Base-by-base conservation (phyloP, 2,797 vertebrate genomes). In the Eospalax fontanierii region DNA sequence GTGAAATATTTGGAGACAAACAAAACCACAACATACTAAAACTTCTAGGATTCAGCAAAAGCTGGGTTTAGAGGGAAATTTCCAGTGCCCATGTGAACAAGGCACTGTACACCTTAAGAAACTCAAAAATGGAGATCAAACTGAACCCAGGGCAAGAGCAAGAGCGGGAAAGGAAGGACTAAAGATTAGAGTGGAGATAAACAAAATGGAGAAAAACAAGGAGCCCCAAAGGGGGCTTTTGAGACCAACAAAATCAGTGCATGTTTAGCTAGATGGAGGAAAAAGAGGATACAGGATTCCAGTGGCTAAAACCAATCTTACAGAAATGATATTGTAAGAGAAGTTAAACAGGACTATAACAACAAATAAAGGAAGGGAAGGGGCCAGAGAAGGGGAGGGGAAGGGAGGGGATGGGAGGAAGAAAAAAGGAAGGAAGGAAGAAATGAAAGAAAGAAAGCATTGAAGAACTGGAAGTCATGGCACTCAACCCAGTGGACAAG, bases 1-100 rank as follows among this genome's bases (percentile, higher is more conserved):
- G 70, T 38, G 71, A 87, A 93, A 89, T n/a, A 73, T 38, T 85
- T 78, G 46, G 85, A 85, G 28, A 68, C 66, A 79, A 78, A 84
- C 63, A 66, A 76, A 87, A 66, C 40, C n/a, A 57, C 35, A 84
- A 6, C 33, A 78, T 43, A 93, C 6, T 11, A 79, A 93, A 73
- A 81, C 22, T 81, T 40, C 30, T 46, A 70, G 61, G 40, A 65
- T 81, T 80, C 71, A 38, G 35, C 7, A 30, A 85, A 87, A 73
- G 18, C 57, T 33, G 30, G 63, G 3, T 63, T 38, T 35, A 91
- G 28, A 85, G 15, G 46, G 46, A 68, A 68, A 68, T 63, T 63
- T 63, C 50, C 82, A 50, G 70, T 26, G 70, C 33, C 30, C 63
- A 24, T 1, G 3, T 79, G 26, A 19, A 50, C 83, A 90, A 89